Evolutionary conservation across 2,888 invertebrate species (phyloP).

Genomic region (Stenichneumon culpator): DNA sequence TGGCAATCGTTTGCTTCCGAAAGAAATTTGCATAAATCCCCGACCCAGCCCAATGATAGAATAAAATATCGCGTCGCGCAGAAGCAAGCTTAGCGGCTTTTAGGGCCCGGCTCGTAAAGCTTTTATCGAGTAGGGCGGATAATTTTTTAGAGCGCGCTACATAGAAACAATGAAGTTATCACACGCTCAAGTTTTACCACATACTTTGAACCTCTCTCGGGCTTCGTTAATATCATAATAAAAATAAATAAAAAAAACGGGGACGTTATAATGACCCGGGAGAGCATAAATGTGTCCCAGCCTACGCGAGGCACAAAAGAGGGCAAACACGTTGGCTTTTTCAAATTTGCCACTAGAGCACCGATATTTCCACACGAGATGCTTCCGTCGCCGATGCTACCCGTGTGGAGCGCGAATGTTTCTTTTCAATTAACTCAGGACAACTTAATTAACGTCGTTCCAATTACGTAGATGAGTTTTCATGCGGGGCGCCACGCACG

Average conservation of each 20-base stretch:
- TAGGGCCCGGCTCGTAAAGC: not conserved
- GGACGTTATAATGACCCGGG: slow-evolving; percentile 34
- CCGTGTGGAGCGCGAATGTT: slow-evolving; percentile 4
- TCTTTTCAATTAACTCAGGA: slow-evolving; percentile 32
- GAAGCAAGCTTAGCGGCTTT: slow-evolving; percentile 7
- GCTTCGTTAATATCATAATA: slow-evolving; percentile 44
- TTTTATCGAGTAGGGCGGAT: not conserved
- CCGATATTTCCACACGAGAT: not conserved
- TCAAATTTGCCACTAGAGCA: slow-evolving; percentile 32
- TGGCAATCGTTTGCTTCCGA: not conserved
- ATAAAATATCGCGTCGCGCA: slow-evolving; percentile 12
- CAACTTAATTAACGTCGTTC: slow-evolving; percentile 38
- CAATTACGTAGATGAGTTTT: slow-evolving; percentile 34
- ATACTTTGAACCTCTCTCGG: slow-evolving; percentile 14
- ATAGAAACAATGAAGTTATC: slow-evolving; percentile 26
- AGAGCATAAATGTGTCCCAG: slow-evolving; percentile 20
- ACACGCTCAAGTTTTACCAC: not conserved
- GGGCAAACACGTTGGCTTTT: slow-evolving; percentile 25
- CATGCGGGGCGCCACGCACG: not conserved
- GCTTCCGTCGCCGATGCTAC: slow-evolving; percentile 6
- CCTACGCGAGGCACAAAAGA: not conserved
- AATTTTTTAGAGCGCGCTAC: slow-evolving; percentile 3
- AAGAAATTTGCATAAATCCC: slow-evolving; percentile 5
- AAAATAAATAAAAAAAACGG: not conserved
- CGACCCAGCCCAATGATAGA: not conserved